Conservation (phyloP, 2,113 vertebrate genomes). For the Mirounga angustirostris region DNA sequence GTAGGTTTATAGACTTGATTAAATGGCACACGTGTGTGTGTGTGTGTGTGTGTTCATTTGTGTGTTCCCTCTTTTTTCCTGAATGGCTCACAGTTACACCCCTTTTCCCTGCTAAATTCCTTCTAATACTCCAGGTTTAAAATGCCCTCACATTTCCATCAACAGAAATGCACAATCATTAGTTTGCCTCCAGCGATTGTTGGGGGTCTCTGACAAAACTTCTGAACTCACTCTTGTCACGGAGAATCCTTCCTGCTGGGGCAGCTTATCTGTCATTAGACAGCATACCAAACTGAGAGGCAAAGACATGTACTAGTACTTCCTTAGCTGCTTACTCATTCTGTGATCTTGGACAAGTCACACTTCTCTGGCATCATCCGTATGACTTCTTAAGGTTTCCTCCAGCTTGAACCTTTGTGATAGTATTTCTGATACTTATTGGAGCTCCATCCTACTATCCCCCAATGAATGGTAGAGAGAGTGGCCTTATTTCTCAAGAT, state of each 20-base stretch:
- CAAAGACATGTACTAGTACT: background rate
- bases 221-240: constrained; percentile 14
- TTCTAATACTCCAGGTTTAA: background rate
- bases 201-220: background rate
- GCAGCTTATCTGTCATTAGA: background rate
- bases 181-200: background rate
- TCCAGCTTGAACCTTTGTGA: background rate
- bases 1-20: background rate
- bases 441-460: background rate
- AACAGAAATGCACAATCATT: constrained; percentile 31
- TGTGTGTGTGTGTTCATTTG: accelerated
- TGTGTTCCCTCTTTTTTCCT: background rate
- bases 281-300: background rate
- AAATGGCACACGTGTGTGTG: background rate
- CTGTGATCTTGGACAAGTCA: background rate
- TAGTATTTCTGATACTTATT: background rate
- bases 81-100: background rate
- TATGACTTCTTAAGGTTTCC: background rate
- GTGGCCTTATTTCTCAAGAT: background rate
- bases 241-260: constrained; percentile 8
- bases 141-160: background rate
- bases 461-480: background rate
- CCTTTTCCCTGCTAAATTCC: background rate
- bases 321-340: background rate
- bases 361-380: background rate